A percentile compares a stretch with the other conserved stretches of the same genome.
phyloP scores from a whole-genome alignment of 2,113 vertebrate species.

The Heteronetta atricapilla region DNA sequence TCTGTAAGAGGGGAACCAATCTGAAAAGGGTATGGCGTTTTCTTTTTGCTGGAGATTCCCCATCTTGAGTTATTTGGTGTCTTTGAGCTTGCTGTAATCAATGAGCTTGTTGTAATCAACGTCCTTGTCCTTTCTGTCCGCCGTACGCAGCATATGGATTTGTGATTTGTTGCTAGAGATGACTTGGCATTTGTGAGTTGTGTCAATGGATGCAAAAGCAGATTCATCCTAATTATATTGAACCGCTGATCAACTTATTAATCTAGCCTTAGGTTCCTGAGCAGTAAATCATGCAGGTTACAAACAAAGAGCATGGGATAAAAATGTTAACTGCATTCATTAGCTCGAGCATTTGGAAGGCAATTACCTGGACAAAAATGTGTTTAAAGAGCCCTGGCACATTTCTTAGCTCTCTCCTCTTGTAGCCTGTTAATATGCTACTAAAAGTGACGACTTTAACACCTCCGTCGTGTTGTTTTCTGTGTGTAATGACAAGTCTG shows the following conservation, averaged over 20 bases:
- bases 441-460: slow-evolving; percentile 1
- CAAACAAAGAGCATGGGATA: not conserved
- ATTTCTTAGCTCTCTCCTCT: not conserved
- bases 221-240: slow-evolving; percentile 9
- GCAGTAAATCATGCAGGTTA: not conserved
- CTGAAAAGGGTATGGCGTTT: fast-evolving
- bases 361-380: not conserved
- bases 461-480: not conserved
- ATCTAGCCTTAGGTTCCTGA: not conserved
- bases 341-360: not conserved
- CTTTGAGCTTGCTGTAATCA: slow-evolving; percentile 5
- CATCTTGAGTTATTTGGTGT: not conserved
- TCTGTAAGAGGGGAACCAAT: not conserved
- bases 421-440: not conserved
- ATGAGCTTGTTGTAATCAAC: not conserved
- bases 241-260: slow-evolving; percentile 24
- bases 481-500: not conserved
- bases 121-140: not conserved
- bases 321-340: not conserved
- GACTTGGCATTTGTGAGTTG: slow-evolving; percentile 17
- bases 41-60: not conserved
- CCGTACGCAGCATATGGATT: not conserved
- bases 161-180: not conserved
- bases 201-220: slow-evolving; percentile 13
- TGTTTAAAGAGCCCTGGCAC: not conserved